These are phyloP conservation scores for Agrochola lychnidis DNA, from an alignment of 2,888 invertebrate species.

Conservation along the genomic window DNA sequence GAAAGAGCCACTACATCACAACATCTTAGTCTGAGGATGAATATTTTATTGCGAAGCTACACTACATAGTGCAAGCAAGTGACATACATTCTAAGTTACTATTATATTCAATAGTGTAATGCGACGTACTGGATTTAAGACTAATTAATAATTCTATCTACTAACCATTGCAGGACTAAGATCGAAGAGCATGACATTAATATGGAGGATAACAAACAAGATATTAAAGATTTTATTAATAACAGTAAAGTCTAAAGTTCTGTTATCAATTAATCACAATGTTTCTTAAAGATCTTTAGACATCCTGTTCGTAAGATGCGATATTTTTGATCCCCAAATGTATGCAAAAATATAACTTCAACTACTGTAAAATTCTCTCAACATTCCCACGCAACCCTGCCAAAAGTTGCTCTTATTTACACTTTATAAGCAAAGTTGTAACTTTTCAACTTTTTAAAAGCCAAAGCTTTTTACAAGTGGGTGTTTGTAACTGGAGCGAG, in stretches of 20 bases:
- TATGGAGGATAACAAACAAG: not conserved
- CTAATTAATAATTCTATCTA: slow-evolving; percentile 4
- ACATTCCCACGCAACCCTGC: slow-evolving; percentile 4
- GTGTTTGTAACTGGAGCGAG: slow-evolving; percentile 44
- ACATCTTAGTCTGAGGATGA: not conserved
- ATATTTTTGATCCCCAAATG: not conserved
- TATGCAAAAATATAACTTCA: slow-evolving; percentile 4
- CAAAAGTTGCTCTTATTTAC: slow-evolving; percentile 34
- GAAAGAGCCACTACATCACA: not conserved
- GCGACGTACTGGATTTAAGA: not conserved
- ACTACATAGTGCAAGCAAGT: not conserved
- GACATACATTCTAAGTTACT: not conserved
- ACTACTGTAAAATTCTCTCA: slow-evolving; percentile 22
- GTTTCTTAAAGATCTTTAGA: not conserved
- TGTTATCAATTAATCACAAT: not conserved
- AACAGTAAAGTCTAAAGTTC: not conserved
- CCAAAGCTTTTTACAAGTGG: slow-evolving; percentile 41
- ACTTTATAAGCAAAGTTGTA: slow-evolving; percentile 43
- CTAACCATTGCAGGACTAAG: not conserved
- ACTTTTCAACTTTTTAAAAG: slow-evolving; percentile 42
- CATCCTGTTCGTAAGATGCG: not conserved
- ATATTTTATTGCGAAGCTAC: not conserved
- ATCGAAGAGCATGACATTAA: not conserved
- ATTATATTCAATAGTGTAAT: not conserved
- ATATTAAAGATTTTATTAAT: not conserved